Percentiles rank a stretch among this genome's conserved stretches.
Conservation (phyloP, 2,113 vertebrate species). For the Oenanthe oenanthe region DNA sequence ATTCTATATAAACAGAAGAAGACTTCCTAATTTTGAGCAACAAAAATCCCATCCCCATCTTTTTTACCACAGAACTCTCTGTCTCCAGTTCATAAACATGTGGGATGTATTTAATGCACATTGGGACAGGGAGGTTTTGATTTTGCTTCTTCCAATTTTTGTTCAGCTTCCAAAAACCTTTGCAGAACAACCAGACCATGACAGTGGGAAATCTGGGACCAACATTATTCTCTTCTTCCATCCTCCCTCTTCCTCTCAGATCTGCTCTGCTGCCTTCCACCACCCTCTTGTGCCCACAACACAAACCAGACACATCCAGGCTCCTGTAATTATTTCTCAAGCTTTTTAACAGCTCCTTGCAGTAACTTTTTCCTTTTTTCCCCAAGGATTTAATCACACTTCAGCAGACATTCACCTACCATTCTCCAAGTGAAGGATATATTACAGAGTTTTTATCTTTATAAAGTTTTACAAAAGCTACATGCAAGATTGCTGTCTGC, state of each 20-base stretch:
- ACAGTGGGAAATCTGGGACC: not conserved
- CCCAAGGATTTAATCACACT: conserved; percentile 11
- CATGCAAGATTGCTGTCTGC: not conserved
- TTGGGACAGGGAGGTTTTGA: not conserved
- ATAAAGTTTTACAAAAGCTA: conserved; percentile 19
- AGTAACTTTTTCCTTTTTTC: not conserved
- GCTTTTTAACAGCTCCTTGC: not conserved
- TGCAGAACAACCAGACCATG: not conserved
- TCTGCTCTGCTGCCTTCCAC: not conserved
- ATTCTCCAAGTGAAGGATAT: not conserved
- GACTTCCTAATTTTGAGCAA: not conserved
- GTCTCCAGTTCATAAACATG: not conserved
- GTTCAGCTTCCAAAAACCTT: not conserved
- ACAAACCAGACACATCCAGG: not conserved
- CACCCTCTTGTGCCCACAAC: not conserved
- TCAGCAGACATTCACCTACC: not conserved
- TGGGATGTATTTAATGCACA: not conserved
- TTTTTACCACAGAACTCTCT: not conserved
- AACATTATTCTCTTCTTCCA: not conserved
- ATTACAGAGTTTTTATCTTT: not conserved
- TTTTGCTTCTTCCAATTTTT: not conserved
- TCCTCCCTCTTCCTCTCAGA: not conserved
- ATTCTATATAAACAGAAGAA: not conserved
- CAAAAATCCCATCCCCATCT: not conserved
- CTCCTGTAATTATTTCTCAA: not conserved